Evolutionary conservation across 2,113 vertebrate species (phyloP).

Genomic region (Tapirus terrestris): DNA sequence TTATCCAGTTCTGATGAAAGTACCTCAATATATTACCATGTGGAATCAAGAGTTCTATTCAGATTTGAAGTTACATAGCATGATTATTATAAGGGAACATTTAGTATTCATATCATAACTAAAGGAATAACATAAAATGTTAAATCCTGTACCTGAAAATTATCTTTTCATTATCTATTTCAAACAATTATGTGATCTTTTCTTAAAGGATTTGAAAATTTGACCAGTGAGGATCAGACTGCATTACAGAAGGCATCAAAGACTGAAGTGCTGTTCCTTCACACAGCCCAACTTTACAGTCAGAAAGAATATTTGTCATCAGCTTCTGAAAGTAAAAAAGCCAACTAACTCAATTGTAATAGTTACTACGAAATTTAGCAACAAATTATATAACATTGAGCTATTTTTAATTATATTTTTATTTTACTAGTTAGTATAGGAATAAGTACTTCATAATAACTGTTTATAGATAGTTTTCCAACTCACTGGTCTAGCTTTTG

Average conservation of each 20-base stretch:
- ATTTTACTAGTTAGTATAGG: conserved; percentile 16
- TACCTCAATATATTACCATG: not conserved
- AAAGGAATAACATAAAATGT: conserved; percentile 23
- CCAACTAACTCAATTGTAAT: not conserved
- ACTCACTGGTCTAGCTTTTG: conserved; percentile 3
- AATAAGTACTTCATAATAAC: not conserved
- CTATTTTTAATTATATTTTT: conserved; percentile 20
- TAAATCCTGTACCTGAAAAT: conserved; percentile 10
- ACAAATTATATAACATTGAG: not conserved
- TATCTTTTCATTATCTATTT: not conserved
- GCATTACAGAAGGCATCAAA: conserved; percentile 92
- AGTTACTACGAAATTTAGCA: conserved; percentile 22
- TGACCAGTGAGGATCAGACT: conserved; percentile 92
- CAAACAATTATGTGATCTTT: conserved; percentile 33
- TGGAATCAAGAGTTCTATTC: conserved; percentile 37
- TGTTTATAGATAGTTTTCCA: not conserved
- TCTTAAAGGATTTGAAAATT: conserved; percentile 92
- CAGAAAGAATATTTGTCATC: conserved; percentile 85
- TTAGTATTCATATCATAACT: not conserved
- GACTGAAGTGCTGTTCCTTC: conserved; percentile 94
- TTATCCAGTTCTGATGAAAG: not conserved
- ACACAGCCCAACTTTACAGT: conserved; percentile 92
- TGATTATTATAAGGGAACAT: not conserved
- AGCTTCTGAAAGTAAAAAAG: conserved; percentile 87
- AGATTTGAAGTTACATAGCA: not conserved